Evolutionary conservation across 2,888 invertebrate genomes (phyloP), one percentile per base, ranked within the genome.

Genomic region (Sphaerophoria taeniata): DNA sequence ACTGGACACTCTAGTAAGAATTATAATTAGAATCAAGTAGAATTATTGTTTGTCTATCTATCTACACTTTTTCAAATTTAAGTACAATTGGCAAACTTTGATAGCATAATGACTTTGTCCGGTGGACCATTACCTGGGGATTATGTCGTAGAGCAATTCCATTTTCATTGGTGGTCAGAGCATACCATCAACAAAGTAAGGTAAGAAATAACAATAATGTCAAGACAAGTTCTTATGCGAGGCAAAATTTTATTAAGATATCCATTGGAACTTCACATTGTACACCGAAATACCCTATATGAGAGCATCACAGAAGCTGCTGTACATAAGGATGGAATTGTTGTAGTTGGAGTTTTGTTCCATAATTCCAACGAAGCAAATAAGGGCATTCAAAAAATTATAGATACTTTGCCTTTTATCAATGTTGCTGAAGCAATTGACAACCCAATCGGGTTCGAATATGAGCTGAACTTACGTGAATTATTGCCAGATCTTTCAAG

Each of bases 111-210:
- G 87, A 88, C 88, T 5, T 70, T 94, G 0, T 89, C 89, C 3
- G 96, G 95, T 0, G 96, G 95, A 0, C 90, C 88, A 3, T 74
- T 91, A 6, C 24, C 58, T 2, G 87, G 88, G 5, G 89, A 90
- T 6, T 96, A 94, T 89, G 89, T 93, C 1, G 92, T 97, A 67
- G 95, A 95, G 75, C 96, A 97, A 90, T 92, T 97, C 65, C 97
- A 97, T 90, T 96, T 97, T 91, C 97, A 97, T 90, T 97, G 97
- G 96, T 94, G 95, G 63, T 96, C 97, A 0, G 97, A 97, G 90
- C 97, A 97, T 90, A 95, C 95, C 0, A 92, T 97, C 14, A 94
- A 96, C 83, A 94, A 94, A 9, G 92, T 93, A 89, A 93, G 93
- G 94, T 94, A 88, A 92, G 91, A 12, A 53, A 24, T 33, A 7